phyloP scores from a whole-genome alignment of 2,113 vertebrate genomes.

The Cololabis saira region DNA sequence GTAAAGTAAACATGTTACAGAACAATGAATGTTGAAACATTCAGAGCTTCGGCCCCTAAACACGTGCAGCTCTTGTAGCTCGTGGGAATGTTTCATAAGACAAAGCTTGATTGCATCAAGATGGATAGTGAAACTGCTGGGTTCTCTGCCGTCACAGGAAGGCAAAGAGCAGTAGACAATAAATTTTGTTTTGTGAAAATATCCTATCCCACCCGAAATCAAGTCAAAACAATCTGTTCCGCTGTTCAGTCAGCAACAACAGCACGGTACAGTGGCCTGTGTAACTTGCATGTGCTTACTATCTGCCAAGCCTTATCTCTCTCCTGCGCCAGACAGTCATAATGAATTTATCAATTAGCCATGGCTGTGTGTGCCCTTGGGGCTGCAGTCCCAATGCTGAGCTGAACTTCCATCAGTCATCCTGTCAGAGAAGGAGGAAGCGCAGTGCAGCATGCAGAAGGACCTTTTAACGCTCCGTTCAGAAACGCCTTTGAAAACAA shows the following conservation, averaged over 20 bases:
- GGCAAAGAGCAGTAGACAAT: background rate
- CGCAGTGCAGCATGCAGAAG: constrained; percentile 2
- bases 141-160: background rate
- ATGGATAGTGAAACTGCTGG: background rate
- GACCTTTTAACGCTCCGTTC: background rate
- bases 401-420: constrained; percentile 59
- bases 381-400: constrained; percentile 49
- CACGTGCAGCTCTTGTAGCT: too few relatives aligned
- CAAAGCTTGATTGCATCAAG: background rate
- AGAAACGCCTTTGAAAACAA: background rate
- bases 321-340: constrained; percentile 53
- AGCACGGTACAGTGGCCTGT: constrained; percentile 5
- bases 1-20: background rate
- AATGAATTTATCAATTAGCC: constrained; percentile 72
- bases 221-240: constrained; percentile 21
- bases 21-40: constrained; percentile 4
- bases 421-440: constrained; percentile 52
- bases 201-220: background rate
- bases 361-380: constrained; percentile 39
- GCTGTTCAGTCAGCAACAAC: background rate
- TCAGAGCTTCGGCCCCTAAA: background rate
- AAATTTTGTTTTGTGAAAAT: constrained; percentile 18
- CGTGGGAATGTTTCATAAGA: too few relatives aligned
- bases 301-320: constrained; percentile 50
- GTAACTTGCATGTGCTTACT: constrained; percentile 16